Conservation (phyloP, 2,113 vertebrate genomes). For the Proteles cristata region DNA sequence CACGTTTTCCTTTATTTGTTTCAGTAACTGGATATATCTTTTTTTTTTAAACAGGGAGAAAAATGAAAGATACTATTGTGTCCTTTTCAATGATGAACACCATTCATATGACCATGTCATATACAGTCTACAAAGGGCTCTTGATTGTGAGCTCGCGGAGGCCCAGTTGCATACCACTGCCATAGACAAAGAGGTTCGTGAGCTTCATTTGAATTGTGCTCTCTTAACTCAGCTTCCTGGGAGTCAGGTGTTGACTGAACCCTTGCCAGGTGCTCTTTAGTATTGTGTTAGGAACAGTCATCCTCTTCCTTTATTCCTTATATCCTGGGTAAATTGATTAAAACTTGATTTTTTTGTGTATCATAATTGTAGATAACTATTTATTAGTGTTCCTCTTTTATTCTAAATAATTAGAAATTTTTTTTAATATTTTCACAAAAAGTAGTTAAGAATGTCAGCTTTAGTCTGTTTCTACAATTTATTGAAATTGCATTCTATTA, state of each 20-base stretch:
- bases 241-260: not conserved
- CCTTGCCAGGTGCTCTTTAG: not conserved
- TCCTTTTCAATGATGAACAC: conserved; percentile 99
- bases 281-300: not conserved
- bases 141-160: conserved; percentile 92
- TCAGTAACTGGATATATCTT: conserved; percentile 28
- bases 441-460: not conserved
- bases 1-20: conserved; percentile 50
- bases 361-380: conserved; percentile 37
- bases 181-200: conserved; percentile 96
- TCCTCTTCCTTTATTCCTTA: not conserved
- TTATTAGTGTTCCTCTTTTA: conserved; percentile 23
- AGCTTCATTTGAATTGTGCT: not conserved
- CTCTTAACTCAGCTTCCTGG: not conserved
- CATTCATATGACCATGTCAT: conserved; percentile 98
- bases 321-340: not conserved
- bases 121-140: conserved; percentile 95
- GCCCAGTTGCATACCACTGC: conserved; percentile 94
- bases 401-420: conserved; percentile 51
- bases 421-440: conserved; percentile 38
- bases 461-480: not conserved
- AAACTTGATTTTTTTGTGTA: conserved; percentile 2
- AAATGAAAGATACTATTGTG: conserved; percentile 93
- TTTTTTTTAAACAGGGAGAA: conserved; percentile 85
- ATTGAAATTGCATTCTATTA: not conserved